Percentiles rank a stretch among this genome's conserved stretches.
phyloP scores from a whole-genome alignment of 2,113 vertebrate species.

The Ceyx margarethae region DNA sequence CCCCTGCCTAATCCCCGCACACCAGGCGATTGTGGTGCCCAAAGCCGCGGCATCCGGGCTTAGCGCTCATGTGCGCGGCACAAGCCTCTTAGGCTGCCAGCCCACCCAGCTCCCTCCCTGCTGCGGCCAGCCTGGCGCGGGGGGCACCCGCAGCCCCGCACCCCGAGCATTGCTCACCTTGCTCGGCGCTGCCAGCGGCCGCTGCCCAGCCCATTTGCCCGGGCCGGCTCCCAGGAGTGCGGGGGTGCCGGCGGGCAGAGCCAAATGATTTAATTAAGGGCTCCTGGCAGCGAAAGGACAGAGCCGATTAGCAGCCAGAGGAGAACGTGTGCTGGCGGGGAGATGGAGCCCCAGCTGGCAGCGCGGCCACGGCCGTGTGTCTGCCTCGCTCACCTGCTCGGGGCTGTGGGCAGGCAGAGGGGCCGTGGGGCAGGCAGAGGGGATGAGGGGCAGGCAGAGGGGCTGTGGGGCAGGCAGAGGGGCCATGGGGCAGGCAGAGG shows the following conservation, averaged over 20 bases:
- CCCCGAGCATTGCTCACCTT: accelerated
- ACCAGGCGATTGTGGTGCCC: constrained; percentile 16
- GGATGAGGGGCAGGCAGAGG: too few species aligned
- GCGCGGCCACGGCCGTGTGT: neutral
- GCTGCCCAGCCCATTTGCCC: neutral
- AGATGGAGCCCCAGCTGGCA: neutral
- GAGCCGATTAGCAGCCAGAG: constrained; percentile 15
- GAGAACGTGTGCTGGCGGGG: neutral
- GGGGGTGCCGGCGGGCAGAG: constrained; percentile 4
- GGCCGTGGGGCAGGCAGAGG: neutral
- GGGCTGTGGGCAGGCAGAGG: neutral
- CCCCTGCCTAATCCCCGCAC: neutral
- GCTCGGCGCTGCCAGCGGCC: neutral
- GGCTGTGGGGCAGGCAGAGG: neutral
- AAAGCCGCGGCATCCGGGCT: constrained; percentile 39
- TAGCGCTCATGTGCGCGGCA: constrained; percentile 24
- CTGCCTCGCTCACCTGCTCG: neutral
- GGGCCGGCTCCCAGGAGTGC: neutral
- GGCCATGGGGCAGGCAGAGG: neutral
- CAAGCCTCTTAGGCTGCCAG: constrained; percentile 24
- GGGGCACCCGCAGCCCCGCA: neutral
- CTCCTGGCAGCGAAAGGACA: constrained; percentile 34
- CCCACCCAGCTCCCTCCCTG: accelerated
- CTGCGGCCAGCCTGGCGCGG: accelerated
- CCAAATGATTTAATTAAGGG: constrained; percentile 60